These are phyloP conservation scores for Anastrepha ludens DNA, from an alignment of 1,140 invertebrate genomes.

Conservation along the genomic window DNA sequence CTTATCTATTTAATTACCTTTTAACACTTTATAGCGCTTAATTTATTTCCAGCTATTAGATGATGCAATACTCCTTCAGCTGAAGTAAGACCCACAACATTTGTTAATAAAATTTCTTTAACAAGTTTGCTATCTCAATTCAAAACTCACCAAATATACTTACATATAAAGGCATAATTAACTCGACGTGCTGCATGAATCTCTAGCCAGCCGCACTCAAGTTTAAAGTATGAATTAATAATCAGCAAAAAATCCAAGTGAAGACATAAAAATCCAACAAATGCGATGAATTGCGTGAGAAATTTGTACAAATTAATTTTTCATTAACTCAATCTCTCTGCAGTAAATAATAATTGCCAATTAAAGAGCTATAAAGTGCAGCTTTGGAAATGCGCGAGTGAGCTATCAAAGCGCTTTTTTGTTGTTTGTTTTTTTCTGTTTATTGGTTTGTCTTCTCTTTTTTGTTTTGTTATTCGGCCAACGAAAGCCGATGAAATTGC, in stretches of 20 bases:
- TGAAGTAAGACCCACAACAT: background rate
- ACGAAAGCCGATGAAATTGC: too few species aligned
- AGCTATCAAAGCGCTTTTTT: background rate
- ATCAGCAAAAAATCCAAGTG: background rate
- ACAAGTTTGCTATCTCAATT: background rate
- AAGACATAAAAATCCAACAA: background rate
- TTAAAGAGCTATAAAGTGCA: background rate
- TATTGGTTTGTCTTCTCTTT: too few species aligned
- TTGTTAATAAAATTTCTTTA: background rate
- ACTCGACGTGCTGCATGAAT: background rate
- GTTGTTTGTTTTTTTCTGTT: too few species aligned
- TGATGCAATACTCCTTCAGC: background rate
- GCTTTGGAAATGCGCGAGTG: background rate
- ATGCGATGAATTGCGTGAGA: slow-evolving; percentile 26
- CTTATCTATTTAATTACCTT: background rate
- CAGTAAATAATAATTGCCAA: slow-evolving; percentile 4
- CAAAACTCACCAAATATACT: slow-evolving; percentile 15
- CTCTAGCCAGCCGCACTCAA: background rate
- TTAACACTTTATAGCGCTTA: background rate
- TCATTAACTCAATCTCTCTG: slow-evolving; percentile 15
- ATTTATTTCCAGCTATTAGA: background rate
- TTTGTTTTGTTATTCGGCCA: too few species aligned
- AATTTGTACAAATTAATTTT: slow-evolving; percentile 43
- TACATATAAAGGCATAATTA: background rate
- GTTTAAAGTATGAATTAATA: slow-evolving; percentile 14